These are phyloP conservation scores for Melanotaenia maccullochi DNA, from an alignment of 2,797 vertebrate species.

Conservation along the genomic window DNA sequence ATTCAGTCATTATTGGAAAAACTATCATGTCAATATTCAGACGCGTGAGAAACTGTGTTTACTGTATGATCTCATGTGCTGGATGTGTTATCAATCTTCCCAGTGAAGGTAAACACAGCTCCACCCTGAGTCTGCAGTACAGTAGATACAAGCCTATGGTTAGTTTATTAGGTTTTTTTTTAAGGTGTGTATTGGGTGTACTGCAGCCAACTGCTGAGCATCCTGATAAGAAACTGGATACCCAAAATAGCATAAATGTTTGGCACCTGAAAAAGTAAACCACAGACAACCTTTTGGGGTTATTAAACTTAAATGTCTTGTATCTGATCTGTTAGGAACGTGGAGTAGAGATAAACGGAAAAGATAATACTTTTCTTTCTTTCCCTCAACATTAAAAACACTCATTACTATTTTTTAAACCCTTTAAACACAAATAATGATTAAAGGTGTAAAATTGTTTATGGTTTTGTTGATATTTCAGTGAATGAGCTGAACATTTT, in stretches of 20 bases:
- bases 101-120: constrained; percentile 56
- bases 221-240: neutral
- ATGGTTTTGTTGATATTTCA: neutral
- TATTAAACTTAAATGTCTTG: neutral
- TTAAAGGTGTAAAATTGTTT: neutral
- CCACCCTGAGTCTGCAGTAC: constrained; percentile 57
- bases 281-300: neutral
- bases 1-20: neutral
- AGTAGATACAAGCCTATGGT: too few relatives aligned
- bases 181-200: neutral
- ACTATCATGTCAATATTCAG: neutral
- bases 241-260: neutral
- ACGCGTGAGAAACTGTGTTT: constrained; percentile 50
- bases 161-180: neutral
- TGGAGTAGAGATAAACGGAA: neutral
- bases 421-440: neutral
- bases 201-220: neutral
- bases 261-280: neutral
- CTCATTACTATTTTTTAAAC: neutral
- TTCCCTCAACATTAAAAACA: neutral
- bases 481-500: neutral
- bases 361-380: neutral
- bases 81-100: constrained; percentile 24
- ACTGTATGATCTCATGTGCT: constrained; percentile 42
- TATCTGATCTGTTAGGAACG: too few relatives aligned